Evolutionary conservation across 2,888 invertebrate species (phyloP).

Genomic region (Troilus luridus): DNA sequence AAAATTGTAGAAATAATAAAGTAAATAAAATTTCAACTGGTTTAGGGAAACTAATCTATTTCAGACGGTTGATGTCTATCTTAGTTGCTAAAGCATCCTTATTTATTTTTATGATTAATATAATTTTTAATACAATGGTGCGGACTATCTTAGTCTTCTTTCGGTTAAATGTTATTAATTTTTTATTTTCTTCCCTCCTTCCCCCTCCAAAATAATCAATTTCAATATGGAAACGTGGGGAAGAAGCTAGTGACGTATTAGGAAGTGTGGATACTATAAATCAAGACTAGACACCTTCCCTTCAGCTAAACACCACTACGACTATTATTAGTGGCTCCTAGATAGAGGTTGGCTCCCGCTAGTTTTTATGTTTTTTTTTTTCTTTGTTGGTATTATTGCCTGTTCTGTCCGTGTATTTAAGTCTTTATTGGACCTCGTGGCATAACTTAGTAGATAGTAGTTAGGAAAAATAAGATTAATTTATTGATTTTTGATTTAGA

Average conservation of each 20-base stretch:
- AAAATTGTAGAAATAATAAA: no score
- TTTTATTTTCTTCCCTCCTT: not conserved
- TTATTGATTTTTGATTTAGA: no score
- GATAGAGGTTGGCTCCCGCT: slow-evolving; percentile 26
- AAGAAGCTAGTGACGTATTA: not conserved
- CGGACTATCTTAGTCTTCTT: no score
- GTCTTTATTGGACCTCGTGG: not conserved
- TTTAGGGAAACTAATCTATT: no score
- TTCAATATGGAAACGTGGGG: not conserved
- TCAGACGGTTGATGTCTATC: no score
- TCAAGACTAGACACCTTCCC: not conserved
- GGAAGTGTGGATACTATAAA: not conserved
- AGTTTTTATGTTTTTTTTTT: not conserved
- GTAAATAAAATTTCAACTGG: no score
- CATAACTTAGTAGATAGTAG: not conserved
- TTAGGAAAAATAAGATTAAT: not conserved
- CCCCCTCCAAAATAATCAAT: no score
- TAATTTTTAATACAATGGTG: no score
- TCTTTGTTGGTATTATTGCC: not conserved
- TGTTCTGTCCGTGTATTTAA: slow-evolving; percentile 3
- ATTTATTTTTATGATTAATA: no score
- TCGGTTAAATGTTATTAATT: not conserved
- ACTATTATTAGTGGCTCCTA: slow-evolving; percentile 20
- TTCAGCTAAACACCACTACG: not conserved
- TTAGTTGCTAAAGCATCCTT: no score